Evolutionary conservation across 2,888 invertebrate species (phyloP), one percentile per base, ranked within the genome.

Genomic region (Mimachlamys varia): DNA sequence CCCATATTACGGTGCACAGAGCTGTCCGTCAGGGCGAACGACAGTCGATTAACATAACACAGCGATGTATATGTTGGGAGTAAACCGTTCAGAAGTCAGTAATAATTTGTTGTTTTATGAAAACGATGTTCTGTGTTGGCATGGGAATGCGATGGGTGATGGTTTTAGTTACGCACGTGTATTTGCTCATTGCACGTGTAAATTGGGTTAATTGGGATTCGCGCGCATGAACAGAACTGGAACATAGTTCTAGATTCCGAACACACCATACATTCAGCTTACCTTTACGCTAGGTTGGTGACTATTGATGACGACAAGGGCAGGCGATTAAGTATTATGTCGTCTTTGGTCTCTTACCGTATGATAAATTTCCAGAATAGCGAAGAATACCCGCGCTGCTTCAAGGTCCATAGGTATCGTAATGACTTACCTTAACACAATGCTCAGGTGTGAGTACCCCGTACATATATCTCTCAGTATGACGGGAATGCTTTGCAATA

Each of bases 121-220:
- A 4, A 27, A 22, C 12, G 33, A 76, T 27, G 33, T 76, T 76
- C 76, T 5, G 7, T 76, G 10, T 33, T 33, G 76, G 33, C 76
- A 33, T 33, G 17, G 33, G 76, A 76, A 76, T 76, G 27, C 17
- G 5, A 33, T 27, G 33, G 27, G 1, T 76, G 76, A 27, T 76
- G 76, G 76, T 76, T 33, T 76, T 33, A 27, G 33, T 76, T 33
- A 76, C 27, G 76, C 76, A 76, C 76, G 76, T 76, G 76, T 76
- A 27, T 33, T 33, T 76, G 7, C 76, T 76, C 27, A 27, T 33
- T 76, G 76, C 76, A 76, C 76, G 76, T 76, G 76, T 33, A 76
- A 76, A 76, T 33, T 76, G 27, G 76, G 76, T 76, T 76, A 76
- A 76, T 76, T 76, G 76, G 76, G 2, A 33, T 76, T 76, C 76